Evolutionary conservation across 1,140 invertebrate species (phyloP).

Genomic region (Philaenus spumarius): DNA sequence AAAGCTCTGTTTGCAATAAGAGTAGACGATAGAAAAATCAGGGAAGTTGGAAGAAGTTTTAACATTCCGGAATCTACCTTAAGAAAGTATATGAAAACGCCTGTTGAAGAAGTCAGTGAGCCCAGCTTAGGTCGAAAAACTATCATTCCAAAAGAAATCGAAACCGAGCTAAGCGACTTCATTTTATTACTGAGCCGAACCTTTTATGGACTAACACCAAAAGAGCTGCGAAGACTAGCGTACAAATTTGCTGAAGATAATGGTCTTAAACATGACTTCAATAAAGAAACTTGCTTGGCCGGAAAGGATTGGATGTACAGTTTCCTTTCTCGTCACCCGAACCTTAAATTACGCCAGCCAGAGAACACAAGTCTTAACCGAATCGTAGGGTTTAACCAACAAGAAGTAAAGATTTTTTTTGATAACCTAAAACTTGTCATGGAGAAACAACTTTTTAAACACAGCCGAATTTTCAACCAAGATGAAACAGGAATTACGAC

Average conservation of each 20-base stretch:
- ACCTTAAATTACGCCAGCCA: conserved; percentile 15
- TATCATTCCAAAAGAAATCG: too few species aligned
- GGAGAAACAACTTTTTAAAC: conserved; percentile 14
- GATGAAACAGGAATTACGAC: conserved; percentile 33
- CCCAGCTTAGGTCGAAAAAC: too few species aligned
- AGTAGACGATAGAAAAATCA: too few species aligned
- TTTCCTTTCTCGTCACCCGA: conserved; percentile 10
- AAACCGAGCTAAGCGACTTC: too few species aligned
- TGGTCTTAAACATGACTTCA: conserved; percentile 7
- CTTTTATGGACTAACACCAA: conserved; percentile 10
- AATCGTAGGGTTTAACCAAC: conserved; percentile 28
- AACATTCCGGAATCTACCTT: too few species aligned
- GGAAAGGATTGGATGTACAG: conserved; percentile 12
- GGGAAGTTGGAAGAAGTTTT: too few species aligned
- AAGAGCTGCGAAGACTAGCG: background rate
- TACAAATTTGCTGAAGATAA: conserved; percentile 3
- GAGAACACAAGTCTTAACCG: conserved; percentile 19
- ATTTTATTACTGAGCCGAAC: too few species aligned
- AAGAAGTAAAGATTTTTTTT: conserved; percentile 25
- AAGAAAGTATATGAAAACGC: too few species aligned
- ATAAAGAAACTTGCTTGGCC: conserved; percentile 8
- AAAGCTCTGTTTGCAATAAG: too few species aligned
- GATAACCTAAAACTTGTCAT: conserved; percentile 17
- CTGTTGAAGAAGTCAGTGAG: too few species aligned
- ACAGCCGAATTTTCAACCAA: conserved; percentile 27